Base-by-base conservation (phyloP, 2,888 invertebrate genomes). In the Tinea semifulvella region DNA sequence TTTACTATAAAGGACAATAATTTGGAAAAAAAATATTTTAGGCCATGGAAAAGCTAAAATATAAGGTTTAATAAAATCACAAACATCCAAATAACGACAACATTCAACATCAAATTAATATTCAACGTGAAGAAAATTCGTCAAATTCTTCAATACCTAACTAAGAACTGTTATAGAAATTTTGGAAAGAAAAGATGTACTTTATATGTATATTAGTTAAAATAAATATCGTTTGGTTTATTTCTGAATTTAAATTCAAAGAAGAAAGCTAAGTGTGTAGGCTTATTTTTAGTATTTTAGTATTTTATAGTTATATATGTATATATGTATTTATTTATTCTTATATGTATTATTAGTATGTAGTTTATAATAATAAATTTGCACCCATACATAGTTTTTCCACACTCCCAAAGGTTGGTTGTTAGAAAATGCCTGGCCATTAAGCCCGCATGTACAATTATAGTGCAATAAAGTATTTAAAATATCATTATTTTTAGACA, bases 41-140 rank as follows among this genome's bases (percentile, higher is more conserved):
- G 26, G 7, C 26, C 26, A 26, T 6, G 11, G 10, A 26, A n/a
- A n/a, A n/a, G 26, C 26, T n/a, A n/a, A 26, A 11, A 26, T 6
- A 26, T 11, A 26, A 26, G 10, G 10, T 4, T 3, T n/a, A 26
- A 26, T n/a, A 26, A 26, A 26, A 26, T n/a, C 26, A n/a, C n/a
- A n/a, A n/a, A n/a, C n/a, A 26, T 26, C 11, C 26, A 26, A 26
- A 26, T n/a, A n/a, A 26, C 26, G 26, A 26, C 26, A 26, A 26
- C 26, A 26, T 26, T n/a, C n/a, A n/a, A n/a, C n/a, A n/a, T 26
- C 26, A 26, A 26, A 26, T 26, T n/a, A 26, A 26, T 6, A 26
- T n/a, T n/a, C 10, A 6, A 26, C 10, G 11, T n/a, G 11, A 22
- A 22, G 8, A 22, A 22, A 7, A 7, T 22, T 22, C 5, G 22